A percentile compares a stretch with the other conserved stretches of the same genome.
phyloP scores from a whole-genome alignment of 2,113 vertebrate species.

The Grammomys surdaster region DNA sequence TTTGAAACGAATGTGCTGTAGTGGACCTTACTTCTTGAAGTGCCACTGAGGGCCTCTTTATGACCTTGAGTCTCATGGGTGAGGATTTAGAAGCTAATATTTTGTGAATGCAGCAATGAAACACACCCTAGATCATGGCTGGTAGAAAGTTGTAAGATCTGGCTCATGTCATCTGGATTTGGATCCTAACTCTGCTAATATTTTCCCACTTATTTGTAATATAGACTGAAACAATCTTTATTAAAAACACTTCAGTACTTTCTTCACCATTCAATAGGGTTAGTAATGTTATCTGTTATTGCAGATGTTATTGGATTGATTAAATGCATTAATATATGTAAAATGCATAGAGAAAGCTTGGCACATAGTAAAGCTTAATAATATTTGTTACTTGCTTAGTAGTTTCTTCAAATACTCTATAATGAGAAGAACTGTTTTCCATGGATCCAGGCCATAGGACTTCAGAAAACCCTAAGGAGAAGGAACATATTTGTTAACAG shows the following conservation, averaged over 20 bases:
- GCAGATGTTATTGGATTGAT: neutral
- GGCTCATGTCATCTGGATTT: neutral
- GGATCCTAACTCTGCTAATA: neutral
- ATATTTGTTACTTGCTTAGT: neutral
- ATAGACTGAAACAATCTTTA: slow-evolving; percentile 35
- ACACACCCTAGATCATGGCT: neutral
- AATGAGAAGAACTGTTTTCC: neutral
- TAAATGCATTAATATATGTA: neutral
- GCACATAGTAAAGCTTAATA: slow-evolving; percentile 40
- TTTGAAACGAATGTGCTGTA: neutral
- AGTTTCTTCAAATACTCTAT: slow-evolving; percentile 28
- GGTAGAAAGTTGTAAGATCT: neutral
- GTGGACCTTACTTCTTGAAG: neutral
- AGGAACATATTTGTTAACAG: slow-evolving; percentile 8
- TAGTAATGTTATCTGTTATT: neutral
- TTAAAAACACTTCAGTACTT: slow-evolving; percentile 21
- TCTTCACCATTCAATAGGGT: neutral
- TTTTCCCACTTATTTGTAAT: neutral
- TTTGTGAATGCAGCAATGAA: neutral
- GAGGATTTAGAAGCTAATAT: neutral
- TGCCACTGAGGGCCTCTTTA: neutral
- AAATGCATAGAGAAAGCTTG: neutral
- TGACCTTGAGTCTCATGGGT: neutral
- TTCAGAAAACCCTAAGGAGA: neutral
- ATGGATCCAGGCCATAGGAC: neutral